These are phyloP conservation scores for Embidobia sp. DNA, from an alignment of 2,888 invertebrate genomes.

Conservation along the genomic window DNA sequence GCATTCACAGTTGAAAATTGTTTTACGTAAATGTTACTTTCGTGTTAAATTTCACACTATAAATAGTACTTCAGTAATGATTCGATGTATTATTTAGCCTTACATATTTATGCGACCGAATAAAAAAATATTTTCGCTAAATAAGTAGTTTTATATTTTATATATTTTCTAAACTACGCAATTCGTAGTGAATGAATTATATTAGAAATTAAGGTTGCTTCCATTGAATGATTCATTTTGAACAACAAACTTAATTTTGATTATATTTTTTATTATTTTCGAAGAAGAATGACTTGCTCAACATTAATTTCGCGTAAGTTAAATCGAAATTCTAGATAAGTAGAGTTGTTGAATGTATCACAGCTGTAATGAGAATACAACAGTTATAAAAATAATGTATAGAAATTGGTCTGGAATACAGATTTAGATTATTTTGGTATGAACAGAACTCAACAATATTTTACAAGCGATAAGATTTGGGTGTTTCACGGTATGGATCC, in stretches of 20 bases:
- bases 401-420: constrained; percentile 1
- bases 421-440: constrained; percentile 14
- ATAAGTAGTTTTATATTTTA: constrained; percentile 25
- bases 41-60: too few species aligned
- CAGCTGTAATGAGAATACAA: constrained; percentile 4
- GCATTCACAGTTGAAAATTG: too few species aligned
- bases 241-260: too few species aligned
- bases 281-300: constrained; percentile 19
- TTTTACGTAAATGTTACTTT: too few species aligned
- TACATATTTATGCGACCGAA: constrained; percentile 18
- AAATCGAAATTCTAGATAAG: too few species aligned
- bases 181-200: constrained; percentile 26
- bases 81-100: constrained; percentile 30
- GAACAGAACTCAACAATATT: constrained; percentile 1
- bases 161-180: constrained; percentile 35
- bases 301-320: constrained; percentile 19
- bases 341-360: too few species aligned
- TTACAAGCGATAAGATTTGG: constrained; percentile 10
- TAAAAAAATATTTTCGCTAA: constrained; percentile 22
- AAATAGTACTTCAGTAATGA: constrained; percentile 46
- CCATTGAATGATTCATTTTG: constrained; percentile 2
- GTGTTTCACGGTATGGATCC: constrained; percentile 52
- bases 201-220: constrained; percentile 41
- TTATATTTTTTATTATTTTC: too few species aligned
- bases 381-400: constrained; percentile 4